Percentiles rank a stretch among this genome's conserved stretches.
Conservation (phyloP, 2,797 vertebrate genomes). For the Mus caroli region DNA sequence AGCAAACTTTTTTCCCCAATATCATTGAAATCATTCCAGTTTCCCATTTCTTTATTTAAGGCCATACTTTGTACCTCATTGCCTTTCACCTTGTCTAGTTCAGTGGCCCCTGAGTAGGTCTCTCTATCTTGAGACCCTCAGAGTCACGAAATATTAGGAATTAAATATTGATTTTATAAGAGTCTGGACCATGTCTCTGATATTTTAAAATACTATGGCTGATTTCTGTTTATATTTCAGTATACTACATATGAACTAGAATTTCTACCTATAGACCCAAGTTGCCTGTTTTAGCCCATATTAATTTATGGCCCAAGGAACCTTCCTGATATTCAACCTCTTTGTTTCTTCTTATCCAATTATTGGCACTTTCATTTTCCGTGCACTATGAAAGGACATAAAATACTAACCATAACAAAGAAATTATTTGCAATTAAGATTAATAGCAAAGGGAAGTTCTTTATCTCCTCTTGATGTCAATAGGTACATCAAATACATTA, state of each 20-base stretch:
- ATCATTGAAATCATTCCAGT: neutral
- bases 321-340: neutral
- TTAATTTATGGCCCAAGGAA: fast-evolving
- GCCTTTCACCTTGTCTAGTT: constrained; percentile 2
- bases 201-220: neutral
- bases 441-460: neutral
- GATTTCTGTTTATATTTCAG: neutral
- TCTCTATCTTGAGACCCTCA: neutral
- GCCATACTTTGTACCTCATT: neutral
- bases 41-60: neutral
- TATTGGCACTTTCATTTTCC: neutral
- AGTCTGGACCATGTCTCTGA: neutral
- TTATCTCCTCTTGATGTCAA: neutral
- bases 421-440: neutral
- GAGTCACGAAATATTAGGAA: neutral
- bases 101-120: neutral
- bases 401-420: neutral
- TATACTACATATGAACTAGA: neutral
- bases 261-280: neutral
- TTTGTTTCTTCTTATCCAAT: neutral
- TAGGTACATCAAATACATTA: neutral
- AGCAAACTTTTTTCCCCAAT: neutral
- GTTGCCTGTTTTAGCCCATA: neutral
- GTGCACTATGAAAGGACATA: neutral
- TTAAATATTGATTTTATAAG: neutral